Conservation (phyloP, 2,113 vertebrate genomes). For the Rhodinocichla rosea region DNA sequence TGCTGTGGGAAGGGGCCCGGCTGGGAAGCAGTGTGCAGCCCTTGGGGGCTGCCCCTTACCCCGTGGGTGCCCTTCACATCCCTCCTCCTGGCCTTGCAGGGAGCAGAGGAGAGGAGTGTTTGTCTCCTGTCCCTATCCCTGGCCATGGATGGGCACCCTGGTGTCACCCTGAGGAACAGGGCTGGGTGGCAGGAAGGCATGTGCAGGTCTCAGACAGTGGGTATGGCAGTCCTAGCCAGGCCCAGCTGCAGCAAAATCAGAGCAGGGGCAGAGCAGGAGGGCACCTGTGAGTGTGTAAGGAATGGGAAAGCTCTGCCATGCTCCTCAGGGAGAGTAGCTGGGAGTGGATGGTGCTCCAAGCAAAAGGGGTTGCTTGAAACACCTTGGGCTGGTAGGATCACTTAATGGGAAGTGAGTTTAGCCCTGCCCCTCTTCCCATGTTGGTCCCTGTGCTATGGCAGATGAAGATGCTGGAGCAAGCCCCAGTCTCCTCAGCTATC, state of each 20-base stretch:
- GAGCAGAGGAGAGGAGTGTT: not conserved
- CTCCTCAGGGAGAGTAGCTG: not conserved
- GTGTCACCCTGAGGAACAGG: not conserved
- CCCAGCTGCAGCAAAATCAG: not conserved
- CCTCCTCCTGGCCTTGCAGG: not conserved
- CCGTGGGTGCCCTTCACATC: not conserved
- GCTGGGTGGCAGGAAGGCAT: not conserved
- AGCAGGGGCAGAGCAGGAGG: not conserved
- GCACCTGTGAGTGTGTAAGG: accelerated
- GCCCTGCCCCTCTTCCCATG: not conserved
- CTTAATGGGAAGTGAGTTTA: not conserved
- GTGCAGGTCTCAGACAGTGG: not conserved
- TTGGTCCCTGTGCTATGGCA: not conserved
- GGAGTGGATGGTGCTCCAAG: too few species aligned
- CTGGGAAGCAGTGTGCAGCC: not conserved
- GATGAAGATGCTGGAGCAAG: not conserved
- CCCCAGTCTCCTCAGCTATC: not conserved
- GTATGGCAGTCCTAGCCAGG: not conserved
- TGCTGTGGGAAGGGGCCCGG: not conserved
- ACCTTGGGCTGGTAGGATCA: not conserved
- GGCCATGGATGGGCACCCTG: not conserved
- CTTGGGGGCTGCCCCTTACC: not conserved
- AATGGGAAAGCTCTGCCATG: not conserved
- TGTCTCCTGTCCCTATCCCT: not conserved
- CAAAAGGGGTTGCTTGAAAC: not conserved